Evolutionary conservation across 2,797 vertebrate species (phyloP), one percentile per base, ranked within the genome.

Genomic region (Macrochelys suwanniensis): DNA sequence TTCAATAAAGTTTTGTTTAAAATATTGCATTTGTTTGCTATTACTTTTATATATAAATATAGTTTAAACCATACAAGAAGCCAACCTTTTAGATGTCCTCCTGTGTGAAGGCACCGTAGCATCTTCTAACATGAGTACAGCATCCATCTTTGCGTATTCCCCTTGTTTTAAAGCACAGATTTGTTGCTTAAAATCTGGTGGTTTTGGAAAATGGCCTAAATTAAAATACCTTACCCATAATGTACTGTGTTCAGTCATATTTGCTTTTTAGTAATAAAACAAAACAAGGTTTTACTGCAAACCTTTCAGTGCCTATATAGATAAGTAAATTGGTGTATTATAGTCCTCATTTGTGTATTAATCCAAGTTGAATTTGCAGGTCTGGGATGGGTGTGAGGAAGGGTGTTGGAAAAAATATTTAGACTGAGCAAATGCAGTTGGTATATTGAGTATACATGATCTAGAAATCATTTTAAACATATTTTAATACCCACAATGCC

Each of bases 1-100:
- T 85, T 89, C n/a, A 97, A 96, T 97, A 97, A 97, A 97, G 68
- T 79, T 95, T 87, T 53, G 84, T 57, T 47, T 37, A 71, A 23
- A 42, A 65, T 2, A 49, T 6, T 83, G 77, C 53, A 47, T 71
- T 79, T 0, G 0, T 77, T 50, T 42, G 77, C 16, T 79, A 50
- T 68, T 65, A 13, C 74, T 2, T 37, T 31, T n/a, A 1, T 82
- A 89, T 85, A 61, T 0, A 1, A 56, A 23, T 2, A 0, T n/a
- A 7, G 11, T 25, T 45, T 31, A 28, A 77, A 77, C 26, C 7
- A 0, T 47, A 77, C 6, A 77, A 47, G 42, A 47, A 28, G 42
- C 23, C 21, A 65, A 19, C 16, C 42, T 45, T 26, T 74, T 45
- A 45, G 42, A 21, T 13, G 17, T 12, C 10, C 5, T 28, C 37